Evolutionary conservation across 2,113 vertebrate genomes (phyloP).

Genomic region (Chelonoidis abingdonii): DNA sequence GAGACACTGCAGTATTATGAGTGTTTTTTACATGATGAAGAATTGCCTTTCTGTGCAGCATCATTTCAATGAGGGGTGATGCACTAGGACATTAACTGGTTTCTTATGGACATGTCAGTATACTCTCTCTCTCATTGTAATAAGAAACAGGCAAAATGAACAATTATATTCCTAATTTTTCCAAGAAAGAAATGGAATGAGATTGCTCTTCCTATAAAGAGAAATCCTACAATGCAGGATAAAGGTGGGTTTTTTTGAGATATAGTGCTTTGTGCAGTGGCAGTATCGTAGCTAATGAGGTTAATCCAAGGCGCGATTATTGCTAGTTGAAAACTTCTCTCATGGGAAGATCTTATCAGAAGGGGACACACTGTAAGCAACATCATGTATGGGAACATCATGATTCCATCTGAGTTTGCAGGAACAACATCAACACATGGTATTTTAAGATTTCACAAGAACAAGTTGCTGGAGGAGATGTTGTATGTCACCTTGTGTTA

Average conservation of each 20-base stretch:
- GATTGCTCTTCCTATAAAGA: not conserved
- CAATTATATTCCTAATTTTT: not conserved
- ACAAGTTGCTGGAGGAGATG: rapidly evolving
- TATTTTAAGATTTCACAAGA: rapidly evolving
- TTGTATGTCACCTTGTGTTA: not conserved
- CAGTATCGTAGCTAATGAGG: slow-evolving; percentile 89
- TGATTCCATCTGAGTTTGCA: not conserved
- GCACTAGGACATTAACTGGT: not conserved
- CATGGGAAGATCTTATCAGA: not conserved
- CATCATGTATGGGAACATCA: rapidly evolving
- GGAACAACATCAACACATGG: rapidly evolving
- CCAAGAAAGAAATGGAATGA: not conserved
- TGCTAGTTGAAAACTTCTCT: slow-evolving; percentile 84
- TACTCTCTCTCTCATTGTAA: slow-evolving; percentile 5
- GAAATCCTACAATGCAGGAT: not conserved
- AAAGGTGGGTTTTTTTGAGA: not conserved
- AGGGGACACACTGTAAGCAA: rapidly evolving
- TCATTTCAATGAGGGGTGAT: slow-evolving; percentile 19
- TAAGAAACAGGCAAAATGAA: not conserved
- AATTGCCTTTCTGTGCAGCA: slow-evolving; percentile 25
- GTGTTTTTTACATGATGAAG: slow-evolving; percentile 13
- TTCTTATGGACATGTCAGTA: slow-evolving; percentile 2
- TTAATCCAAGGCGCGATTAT: slow-evolving; percentile 88
- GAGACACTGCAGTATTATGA: slow-evolving; percentile 16
- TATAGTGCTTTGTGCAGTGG: slow-evolving; percentile 83